Conservation (phyloP, 2,888 invertebrate species). For the Eristalis arbustorum region DNA sequence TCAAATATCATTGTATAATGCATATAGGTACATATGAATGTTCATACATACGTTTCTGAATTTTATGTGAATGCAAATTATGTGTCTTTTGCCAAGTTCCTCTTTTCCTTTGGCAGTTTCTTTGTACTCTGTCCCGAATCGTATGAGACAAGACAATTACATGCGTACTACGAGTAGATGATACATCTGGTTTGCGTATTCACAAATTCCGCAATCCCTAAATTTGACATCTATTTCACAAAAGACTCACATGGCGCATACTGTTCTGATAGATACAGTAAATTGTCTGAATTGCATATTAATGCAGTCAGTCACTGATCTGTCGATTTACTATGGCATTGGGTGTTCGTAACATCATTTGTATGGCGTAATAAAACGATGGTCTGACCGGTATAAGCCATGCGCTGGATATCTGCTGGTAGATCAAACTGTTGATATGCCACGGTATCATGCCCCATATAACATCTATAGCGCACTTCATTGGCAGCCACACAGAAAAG, state of each 20-base stretch:
- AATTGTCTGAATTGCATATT: too few relatives aligned
- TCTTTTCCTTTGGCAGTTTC: neutral
- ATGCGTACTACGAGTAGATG: too few relatives aligned
- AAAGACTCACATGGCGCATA: too few relatives aligned
- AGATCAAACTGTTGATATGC: neutral
- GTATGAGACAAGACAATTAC: neutral
- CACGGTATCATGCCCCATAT: neutral
- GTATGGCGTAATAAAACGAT: neutral
- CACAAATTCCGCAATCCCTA: too few relatives aligned
- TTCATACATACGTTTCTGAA: neutral
- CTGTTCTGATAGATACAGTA: too few relatives aligned
- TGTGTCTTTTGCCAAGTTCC: neutral
- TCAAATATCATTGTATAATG: constrained; percentile 7
- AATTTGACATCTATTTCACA: too few relatives aligned
- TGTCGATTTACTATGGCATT: too few relatives aligned
- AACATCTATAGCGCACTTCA: neutral
- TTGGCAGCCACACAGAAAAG: neutral
- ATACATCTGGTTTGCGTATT: too few relatives aligned
- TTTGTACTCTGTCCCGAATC: neutral
- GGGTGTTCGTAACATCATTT: neutral
- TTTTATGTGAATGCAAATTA: neutral
- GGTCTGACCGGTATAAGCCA: neutral
- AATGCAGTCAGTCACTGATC: too few relatives aligned
- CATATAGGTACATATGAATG: too few relatives aligned
- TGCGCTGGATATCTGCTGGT: neutral